Conservation (phyloP, 2,797 vertebrate species). For the Trichosurus vulpecula region DNA sequence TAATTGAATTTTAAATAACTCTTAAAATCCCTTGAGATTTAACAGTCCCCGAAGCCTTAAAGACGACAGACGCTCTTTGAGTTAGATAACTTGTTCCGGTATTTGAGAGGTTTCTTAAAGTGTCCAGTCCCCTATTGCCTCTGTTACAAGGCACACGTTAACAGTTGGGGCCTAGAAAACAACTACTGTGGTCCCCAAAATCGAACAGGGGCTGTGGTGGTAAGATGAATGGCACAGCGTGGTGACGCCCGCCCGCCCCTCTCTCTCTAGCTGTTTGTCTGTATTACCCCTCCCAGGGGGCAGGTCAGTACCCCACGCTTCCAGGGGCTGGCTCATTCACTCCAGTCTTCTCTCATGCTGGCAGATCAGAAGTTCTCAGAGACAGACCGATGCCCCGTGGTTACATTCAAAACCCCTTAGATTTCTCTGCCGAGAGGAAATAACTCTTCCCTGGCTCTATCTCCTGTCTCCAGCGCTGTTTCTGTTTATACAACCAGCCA, state of each 20-base stretch:
- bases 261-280: not conserved
- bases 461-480: not conserved
- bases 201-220: not conserved
- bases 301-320: not conserved
- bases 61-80: not conserved
- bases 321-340: not conserved
- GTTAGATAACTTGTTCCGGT: not conserved
- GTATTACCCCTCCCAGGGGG: not conserved
- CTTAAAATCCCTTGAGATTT: not conserved
- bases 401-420: not conserved
- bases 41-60: not conserved
- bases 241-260: not conserved
- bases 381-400: not conserved
- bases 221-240: not conserved
- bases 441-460: not conserved
- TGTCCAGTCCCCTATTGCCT: not conserved
- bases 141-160: not conserved
- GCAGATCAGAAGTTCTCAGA: not conserved
- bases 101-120: not conserved
- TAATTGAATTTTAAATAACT: not conserved
- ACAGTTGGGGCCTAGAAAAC: not conserved
- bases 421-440: not conserved
- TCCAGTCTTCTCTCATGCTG: not conserved
- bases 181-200: not conserved
- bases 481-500: not conserved